A percentile compares a stretch with the other conserved stretches of the same genome.
phyloP scores from a whole-genome alignment of 2,888 invertebrate genomes.

The Scelioninae gen. 1 region DNA sequence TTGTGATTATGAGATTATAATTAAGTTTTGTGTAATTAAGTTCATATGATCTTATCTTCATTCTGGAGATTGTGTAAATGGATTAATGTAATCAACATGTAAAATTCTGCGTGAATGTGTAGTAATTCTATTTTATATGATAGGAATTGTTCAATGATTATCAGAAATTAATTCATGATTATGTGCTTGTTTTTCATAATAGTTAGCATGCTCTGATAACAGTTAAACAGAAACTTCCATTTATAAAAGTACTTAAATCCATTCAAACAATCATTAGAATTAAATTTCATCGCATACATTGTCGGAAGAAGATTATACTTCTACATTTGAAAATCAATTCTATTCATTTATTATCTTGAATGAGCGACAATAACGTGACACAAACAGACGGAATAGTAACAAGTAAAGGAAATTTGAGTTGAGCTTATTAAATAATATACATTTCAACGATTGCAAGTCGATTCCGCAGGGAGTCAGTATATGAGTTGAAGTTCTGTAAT shows the following conservation, averaged over 20 bases:
- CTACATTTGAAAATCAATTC: constrained; percentile 21
- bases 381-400: constrained; percentile 29
- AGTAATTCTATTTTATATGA: too few relatives aligned
- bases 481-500: constrained; percentile 57
- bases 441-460: constrained; percentile 44
- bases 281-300: constrained; percentile 31
- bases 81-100: too few relatives aligned
- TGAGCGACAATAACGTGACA: constrained; percentile 13
- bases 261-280: constrained; percentile 24
- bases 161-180: too few relatives aligned
- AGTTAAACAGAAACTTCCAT: too few relatives aligned
- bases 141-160: too few relatives aligned
- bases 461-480: constrained; percentile 45
- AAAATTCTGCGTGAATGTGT: too few relatives aligned
- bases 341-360: constrained; percentile 42
- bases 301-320: constrained; percentile 4
- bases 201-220: too few relatives aligned
- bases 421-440: constrained; percentile 56
- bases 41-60: too few relatives aligned
- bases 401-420: constrained; percentile 44
- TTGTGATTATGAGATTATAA: too few relatives aligned
- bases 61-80: too few relatives aligned
- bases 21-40: too few relatives aligned
- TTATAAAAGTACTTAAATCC: background rate
- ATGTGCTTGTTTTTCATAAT: too few relatives aligned